phyloP scores from a whole-genome alignment of 2,797 vertebrate genomes.

The Scomberomorus guttatus region DNA sequence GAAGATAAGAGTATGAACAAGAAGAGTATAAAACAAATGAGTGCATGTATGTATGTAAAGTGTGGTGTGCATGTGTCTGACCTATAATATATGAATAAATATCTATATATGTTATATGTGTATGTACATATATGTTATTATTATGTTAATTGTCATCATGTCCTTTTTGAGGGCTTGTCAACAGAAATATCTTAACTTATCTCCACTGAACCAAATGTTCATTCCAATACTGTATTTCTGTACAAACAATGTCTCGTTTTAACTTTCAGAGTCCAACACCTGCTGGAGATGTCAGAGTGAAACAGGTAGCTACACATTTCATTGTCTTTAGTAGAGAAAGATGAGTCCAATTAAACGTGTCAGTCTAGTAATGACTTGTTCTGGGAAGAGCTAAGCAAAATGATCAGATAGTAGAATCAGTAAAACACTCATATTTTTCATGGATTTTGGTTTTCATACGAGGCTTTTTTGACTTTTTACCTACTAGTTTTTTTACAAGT shows the following conservation, averaged over 20 bases:
- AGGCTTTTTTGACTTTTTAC: background rate
- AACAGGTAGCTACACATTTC: slow-evolving; percentile 80
- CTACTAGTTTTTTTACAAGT: background rate
- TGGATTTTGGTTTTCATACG: background rate
- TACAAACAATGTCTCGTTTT: slow-evolving; percentile 70
- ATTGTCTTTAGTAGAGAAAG: slow-evolving; percentile 8
- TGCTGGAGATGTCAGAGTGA: slow-evolving; percentile 88
- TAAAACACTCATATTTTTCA: too few relatives aligned
- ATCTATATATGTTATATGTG: too few relatives aligned
- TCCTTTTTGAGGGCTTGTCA: background rate
- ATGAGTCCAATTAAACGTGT: background rate
- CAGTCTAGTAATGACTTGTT: background rate
- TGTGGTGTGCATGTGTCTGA: too few relatives aligned
- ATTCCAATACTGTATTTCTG: slow-evolving; percentile 7
- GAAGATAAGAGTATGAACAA: too few relatives aligned
- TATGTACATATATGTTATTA: too few relatives aligned
- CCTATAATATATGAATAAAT: too few relatives aligned
- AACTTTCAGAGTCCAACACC: slow-evolving; percentile 84
- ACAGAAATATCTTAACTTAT: background rate
- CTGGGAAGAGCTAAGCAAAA: background rate
- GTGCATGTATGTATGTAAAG: background rate
- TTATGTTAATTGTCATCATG: too few relatives aligned
- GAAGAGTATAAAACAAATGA: too few relatives aligned
- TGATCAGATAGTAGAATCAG: background rate
- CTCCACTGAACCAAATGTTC: slow-evolving; percentile 2